Evolutionary conservation across 2,888 invertebrate species (phyloP).

Genomic region (Strigamia crassipes): DNA sequence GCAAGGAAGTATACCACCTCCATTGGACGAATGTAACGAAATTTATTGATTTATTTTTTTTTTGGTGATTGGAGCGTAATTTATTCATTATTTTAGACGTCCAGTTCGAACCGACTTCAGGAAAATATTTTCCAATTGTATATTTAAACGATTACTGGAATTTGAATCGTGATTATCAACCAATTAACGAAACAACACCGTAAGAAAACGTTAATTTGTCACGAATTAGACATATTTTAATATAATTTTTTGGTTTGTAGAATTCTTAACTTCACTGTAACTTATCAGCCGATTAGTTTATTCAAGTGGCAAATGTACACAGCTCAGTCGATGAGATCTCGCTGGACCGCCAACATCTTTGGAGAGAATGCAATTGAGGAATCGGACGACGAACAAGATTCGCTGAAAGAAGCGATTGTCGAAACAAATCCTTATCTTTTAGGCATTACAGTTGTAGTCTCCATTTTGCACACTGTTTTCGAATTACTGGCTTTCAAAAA

Average conservation of each 20-base stretch:
- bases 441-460: slow-evolving; percentile 86
- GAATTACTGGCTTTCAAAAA: slow-evolving; percentile 99
- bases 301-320: slow-evolving; percentile 99
- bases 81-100: slow-evolving; percentile 65
- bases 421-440: slow-evolving; percentile 97
- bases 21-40: slow-evolving; percentile 78
- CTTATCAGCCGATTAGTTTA: slow-evolving; percentile 80
- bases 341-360: slow-evolving; percentile 71
- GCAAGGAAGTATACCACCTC: slow-evolving; percentile 85
- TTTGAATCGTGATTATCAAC: slow-evolving; percentile 89
- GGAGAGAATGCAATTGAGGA: slow-evolving; percentile 68
- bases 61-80: neutral
- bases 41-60: neutral
- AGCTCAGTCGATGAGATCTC: slow-evolving; percentile 90
- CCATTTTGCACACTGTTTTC: slow-evolving; percentile 95
- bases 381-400: slow-evolving; percentile 70
- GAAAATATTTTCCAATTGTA: slow-evolving; percentile 88
- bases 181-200: slow-evolving; percentile 77
- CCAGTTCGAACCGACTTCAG: slow-evolving; percentile 81
- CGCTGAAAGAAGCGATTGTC: slow-evolving; percentile 78
- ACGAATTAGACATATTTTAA: neutral
- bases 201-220: neutral
- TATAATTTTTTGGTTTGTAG: slow-evolving; percentile 56
- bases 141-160: slow-evolving; percentile 99
- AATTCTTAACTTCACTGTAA: slow-evolving; percentile 61